These are phyloP conservation scores for Nematopogon swammerdamellus DNA, from an alignment of 2,888 invertebrate species.

Conservation along the genomic window DNA sequence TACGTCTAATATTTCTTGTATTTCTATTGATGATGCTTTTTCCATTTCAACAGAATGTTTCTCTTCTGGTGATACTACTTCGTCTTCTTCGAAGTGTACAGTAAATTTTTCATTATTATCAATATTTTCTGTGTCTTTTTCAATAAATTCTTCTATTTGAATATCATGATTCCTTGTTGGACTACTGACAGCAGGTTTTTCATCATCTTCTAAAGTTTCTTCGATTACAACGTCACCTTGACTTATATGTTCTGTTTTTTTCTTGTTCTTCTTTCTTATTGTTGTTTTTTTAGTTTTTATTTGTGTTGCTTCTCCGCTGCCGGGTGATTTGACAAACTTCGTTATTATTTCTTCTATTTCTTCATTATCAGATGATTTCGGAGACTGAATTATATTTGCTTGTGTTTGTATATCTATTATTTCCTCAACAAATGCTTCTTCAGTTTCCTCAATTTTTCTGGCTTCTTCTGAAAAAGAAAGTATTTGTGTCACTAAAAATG, in stretches of 20 bases:
- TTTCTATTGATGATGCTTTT: conserved; percentile 38
- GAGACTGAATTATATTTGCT: conserved; percentile 15
- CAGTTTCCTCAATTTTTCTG: conserved; percentile 5
- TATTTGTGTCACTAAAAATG: not conserved
- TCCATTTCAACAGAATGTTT: conserved; percentile 25
- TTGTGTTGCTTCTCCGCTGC: conserved; percentile 48
- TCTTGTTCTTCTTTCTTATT: conserved; percentile 38
- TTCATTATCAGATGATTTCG: conserved; percentile 42
- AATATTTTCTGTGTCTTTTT: conserved; percentile 19
- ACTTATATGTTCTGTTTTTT: conserved; percentile 13
- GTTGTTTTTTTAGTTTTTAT: conserved; percentile 57
- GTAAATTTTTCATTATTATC: conserved; percentile 28
- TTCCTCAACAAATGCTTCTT: conserved; percentile 2
- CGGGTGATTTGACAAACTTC: conserved; percentile 51
- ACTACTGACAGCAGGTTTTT: conserved; percentile 13
- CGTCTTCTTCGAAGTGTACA: conserved; percentile 15
- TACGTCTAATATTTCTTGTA: conserved; percentile 14
- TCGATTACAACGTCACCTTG: conserved; percentile 52
- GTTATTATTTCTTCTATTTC: conserved; percentile 61
- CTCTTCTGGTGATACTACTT: conserved; percentile 15
- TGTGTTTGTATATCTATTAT: conserved; percentile 1
- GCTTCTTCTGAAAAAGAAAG: not conserved
- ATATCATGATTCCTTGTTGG: conserved; percentile 20
- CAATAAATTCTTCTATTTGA: conserved; percentile 38
- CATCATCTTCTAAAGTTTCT: conserved; percentile 42